phyloP scores from a whole-genome alignment of 1,140 invertebrate genomes.

The Rhizoglyphus robini region DNA sequence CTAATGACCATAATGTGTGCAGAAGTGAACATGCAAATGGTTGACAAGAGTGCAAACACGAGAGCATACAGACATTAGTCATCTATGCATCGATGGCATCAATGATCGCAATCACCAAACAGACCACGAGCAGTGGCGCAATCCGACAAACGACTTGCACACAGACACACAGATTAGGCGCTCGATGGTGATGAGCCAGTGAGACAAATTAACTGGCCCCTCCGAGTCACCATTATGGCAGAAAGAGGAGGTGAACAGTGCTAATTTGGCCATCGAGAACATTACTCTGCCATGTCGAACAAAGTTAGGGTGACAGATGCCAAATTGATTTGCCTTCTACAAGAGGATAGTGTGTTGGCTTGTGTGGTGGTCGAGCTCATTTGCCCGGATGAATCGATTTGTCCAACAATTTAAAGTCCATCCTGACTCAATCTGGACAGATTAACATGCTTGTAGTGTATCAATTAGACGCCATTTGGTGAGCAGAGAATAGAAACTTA shows the following conservation, averaged over 20 bases:
- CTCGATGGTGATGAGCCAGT: too few relatives aligned
- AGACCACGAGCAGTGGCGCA: background rate
- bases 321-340: too few relatives aligned
- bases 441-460: too few relatives aligned
- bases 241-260: background rate
- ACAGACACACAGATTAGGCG: too few relatives aligned
- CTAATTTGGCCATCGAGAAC: background rate
- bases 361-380: too few relatives aligned
- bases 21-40: background rate
- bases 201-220: background rate
- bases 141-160: background rate
- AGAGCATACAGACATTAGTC: background rate
- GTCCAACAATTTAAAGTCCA: too few relatives aligned
- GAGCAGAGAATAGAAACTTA: too few relatives aligned
- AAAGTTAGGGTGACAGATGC: too few relatives aligned
- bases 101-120: background rate
- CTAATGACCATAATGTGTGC: background rate
- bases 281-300: background rate
- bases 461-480: too few relatives aligned
- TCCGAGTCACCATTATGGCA: background rate
- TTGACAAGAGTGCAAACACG: background rate
- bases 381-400: too few relatives aligned
- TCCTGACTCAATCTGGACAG: too few relatives aligned
- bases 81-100: background rate
- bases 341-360: too few relatives aligned